Evolutionary conservation across 1,140 invertebrate genomes (phyloP).

Genomic region (Lamellibrachia luymesi): DNA sequence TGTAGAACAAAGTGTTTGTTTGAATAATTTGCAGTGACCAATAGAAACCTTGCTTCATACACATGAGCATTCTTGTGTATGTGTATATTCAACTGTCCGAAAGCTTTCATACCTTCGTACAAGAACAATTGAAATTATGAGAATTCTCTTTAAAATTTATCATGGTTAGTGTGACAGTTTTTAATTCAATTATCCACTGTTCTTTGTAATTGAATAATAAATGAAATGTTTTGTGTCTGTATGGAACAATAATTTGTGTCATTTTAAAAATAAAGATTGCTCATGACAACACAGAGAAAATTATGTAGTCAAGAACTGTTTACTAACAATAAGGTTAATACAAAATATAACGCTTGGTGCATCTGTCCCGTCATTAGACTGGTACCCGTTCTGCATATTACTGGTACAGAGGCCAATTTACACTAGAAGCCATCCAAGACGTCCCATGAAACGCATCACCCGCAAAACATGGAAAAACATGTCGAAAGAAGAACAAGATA

Average conservation of each 20-base stretch:
- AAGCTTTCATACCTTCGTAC: no score
- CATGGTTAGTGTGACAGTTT: no score
- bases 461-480: slow-evolving; percentile 51
- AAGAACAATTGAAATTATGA: no score
- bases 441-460: slow-evolving; percentile 42
- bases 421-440: slow-evolving; percentile 33
- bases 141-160: no score
- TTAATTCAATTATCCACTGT: no score
- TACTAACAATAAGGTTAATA: not conserved
- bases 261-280: not conserved
- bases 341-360: not conserved
- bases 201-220: slow-evolving; percentile 1
- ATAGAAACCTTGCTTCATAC: no score
- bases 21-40: no score
- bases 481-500: slow-evolving; percentile 42
- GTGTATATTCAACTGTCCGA: no score
- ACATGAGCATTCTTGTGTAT: no score
- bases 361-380: slow-evolving; percentile 36
- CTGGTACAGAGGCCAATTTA: slow-evolving; percentile 40
- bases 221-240: not conserved
- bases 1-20: no score
- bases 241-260: not conserved
- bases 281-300: not conserved
- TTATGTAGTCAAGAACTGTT: not conserved
- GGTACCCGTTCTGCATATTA: slow-evolving; percentile 42